phyloP scores from a whole-genome alignment of 2,888 invertebrate genomes.

The Pristionchus mayeri region DNA sequence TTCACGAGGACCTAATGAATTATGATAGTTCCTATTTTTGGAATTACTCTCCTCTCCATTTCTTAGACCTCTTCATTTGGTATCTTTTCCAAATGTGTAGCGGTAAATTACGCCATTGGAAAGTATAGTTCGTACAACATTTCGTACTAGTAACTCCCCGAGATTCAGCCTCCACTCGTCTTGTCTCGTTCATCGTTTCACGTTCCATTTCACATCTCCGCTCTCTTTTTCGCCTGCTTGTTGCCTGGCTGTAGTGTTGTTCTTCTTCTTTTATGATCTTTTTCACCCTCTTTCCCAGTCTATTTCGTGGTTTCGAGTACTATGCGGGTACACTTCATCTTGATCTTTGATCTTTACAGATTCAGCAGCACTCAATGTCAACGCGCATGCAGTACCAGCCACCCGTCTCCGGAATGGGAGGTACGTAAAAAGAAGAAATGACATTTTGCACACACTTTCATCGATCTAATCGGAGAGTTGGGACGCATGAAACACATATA shows the following conservation, averaged over 20 bases:
- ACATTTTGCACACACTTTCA: neutral
- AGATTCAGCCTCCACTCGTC: neutral
- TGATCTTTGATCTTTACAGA: slow-evolving; percentile 34
- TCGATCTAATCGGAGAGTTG: no score
- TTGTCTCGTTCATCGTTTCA: neutral
- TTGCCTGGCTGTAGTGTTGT: neutral
- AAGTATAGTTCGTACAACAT: no score
- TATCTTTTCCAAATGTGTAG: no score
- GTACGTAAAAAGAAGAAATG: neutral
- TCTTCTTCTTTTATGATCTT: neutral
- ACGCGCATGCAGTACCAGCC: slow-evolving; percentile 35
- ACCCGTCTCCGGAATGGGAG: slow-evolving; percentile 21
- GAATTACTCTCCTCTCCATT: no score
- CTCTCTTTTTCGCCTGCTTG: neutral
- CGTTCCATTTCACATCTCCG: slow-evolving; percentile 27
- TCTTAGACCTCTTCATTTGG: no score
- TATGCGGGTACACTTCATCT: neutral
- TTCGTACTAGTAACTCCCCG: no score
- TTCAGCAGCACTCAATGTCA: neutral
- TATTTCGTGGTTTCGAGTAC: neutral
- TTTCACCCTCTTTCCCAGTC: neutral
- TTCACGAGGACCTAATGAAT: no score
- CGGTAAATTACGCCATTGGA: no score
- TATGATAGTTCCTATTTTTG: no score
- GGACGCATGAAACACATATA: neutral